Evolutionary conservation across 2,797 vertebrate genomes (phyloP).

Genomic region (Anableps anableps): DNA sequence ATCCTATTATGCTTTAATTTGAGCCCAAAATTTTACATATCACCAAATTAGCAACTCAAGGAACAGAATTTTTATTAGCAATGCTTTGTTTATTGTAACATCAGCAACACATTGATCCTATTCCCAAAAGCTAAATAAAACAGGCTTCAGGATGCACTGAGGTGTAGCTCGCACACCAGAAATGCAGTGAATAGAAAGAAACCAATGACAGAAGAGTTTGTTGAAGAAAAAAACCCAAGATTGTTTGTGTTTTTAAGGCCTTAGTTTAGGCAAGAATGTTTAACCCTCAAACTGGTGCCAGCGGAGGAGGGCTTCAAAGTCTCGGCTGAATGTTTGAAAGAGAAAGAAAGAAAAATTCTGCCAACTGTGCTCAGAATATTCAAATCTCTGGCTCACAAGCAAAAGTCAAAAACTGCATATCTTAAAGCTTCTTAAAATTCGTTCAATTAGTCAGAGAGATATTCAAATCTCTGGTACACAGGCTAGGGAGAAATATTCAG

Average conservation of each 20-base stretch:
- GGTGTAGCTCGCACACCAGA: slow-evolving; percentile 21
- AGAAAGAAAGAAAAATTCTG: slow-evolving; percentile 41
- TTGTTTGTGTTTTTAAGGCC: slow-evolving; percentile 31
- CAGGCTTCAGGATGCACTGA: slow-evolving; percentile 13
- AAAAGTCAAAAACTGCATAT: slow-evolving; percentile 42
- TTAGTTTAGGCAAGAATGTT: slow-evolving; percentile 43
- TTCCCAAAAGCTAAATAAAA: slow-evolving; percentile 28
- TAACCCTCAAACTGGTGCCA: slow-evolving; percentile 46
- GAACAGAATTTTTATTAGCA: slow-evolving; percentile 11
- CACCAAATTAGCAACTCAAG: slow-evolving; percentile 23
- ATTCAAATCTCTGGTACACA: slow-evolving; percentile 53
- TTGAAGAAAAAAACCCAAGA: slow-evolving; percentile 13
- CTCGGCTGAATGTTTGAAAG: slow-evolving; percentile 35
- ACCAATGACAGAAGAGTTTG: slow-evolving; percentile 41
- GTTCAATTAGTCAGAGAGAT: slow-evolving; percentile 47
- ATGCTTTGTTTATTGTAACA: slow-evolving; percentile 14
- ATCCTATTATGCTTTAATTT: slow-evolving; percentile 32
- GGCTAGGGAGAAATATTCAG: slow-evolving; percentile 45
- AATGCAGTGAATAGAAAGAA: slow-evolving; percentile 29
- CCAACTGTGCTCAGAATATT: slow-evolving; percentile 46
- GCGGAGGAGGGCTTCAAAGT: slow-evolving; percentile 48
- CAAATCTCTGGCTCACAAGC: slow-evolving; percentile 31
- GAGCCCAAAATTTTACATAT: slow-evolving; percentile 6
- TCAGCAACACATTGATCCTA: slow-evolving; percentile 15
- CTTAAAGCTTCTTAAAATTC: slow-evolving; percentile 40